A percentile compares a stretch with the other conserved stretches of the same genome.
Conservation (phyloP, 1,140 invertebrate genomes). For the Bombus consobrinus region DNA sequence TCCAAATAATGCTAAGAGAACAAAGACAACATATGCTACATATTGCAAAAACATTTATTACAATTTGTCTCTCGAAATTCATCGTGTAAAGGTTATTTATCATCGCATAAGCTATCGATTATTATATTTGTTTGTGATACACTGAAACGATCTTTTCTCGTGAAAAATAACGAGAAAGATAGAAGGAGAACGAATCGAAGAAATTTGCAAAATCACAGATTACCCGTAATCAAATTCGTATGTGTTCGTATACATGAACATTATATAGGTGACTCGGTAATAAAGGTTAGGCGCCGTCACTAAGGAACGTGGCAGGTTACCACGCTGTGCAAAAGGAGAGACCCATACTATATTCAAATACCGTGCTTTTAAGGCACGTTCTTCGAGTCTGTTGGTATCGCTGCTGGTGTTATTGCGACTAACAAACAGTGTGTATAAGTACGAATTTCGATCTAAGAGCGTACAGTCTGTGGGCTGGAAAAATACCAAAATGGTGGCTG, state of each 20-base stretch:
- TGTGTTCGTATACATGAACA: background rate
- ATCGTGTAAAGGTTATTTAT: background rate
- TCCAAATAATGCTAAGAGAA: background rate
- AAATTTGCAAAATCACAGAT: conserved; percentile 53
- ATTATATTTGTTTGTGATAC: background rate
- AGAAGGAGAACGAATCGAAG: background rate
- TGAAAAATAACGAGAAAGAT: background rate
- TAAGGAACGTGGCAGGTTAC: conserved; percentile 57
- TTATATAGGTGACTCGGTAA: conserved; percentile 49
- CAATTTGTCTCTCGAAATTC: background rate
- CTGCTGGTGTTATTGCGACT: conserved; percentile 24
- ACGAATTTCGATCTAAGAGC: conserved; percentile 48
- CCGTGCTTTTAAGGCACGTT: conserved; percentile 8
- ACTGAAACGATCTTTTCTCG: background rate
- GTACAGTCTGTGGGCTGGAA: conserved; percentile 47
- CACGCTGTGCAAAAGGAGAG: conserved; percentile 33
- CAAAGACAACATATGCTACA: background rate
- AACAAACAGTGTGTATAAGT: conserved; percentile 46
- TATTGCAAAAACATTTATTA: background rate
- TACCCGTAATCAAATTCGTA: conserved; percentile 47
- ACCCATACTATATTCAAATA: conserved; percentile 44
- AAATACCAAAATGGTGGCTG: conserved; percentile 70
- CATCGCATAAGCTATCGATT: background rate
- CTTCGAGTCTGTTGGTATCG: conserved; percentile 30
- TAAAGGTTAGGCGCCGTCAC: conserved; percentile 63